Evolutionary conservation across 1,140 invertebrate species (phyloP).

Genomic region (Bicyclus anynana): DNA sequence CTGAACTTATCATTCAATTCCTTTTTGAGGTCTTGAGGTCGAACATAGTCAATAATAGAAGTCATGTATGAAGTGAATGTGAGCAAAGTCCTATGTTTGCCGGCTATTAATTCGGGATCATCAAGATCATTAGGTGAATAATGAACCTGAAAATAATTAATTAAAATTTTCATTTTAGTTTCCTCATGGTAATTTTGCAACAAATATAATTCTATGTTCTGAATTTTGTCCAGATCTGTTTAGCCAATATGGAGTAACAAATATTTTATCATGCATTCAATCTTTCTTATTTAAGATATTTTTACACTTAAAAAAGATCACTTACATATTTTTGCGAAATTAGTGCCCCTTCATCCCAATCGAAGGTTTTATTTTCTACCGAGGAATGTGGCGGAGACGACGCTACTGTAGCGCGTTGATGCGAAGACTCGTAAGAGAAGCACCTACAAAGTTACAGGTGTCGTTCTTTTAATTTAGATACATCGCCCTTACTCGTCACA

Average conservation of each 20-base stretch:
- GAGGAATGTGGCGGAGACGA: constrained; percentile 81
- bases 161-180: background rate
- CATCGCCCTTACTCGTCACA: no score
- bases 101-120: constrained; percentile 96
- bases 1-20: constrained; percentile 98
- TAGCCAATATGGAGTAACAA: no score
- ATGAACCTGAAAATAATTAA: constrained; percentile 57
- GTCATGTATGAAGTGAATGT: constrained; percentile 97
- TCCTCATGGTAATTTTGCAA: no score
- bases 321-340: constrained; percentile 67
- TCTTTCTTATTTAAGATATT: no score
- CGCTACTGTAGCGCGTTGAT: constrained; percentile 77
- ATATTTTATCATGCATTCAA: no score
- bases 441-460: constrained; percentile 77
- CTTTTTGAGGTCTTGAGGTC: constrained; percentile 97
- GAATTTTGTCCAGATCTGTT: no score
- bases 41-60: constrained; percentile 97
- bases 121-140: constrained; percentile 95
- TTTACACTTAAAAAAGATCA: background rate
- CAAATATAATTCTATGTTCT: no score
- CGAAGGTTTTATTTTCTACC: constrained; percentile 77
- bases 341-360: constrained; percentile 68
- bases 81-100: constrained; percentile 95
- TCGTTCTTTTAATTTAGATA: background rate
- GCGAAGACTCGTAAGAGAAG: constrained; percentile 86